These are phyloP conservation scores for Myotis planiceps DNA, from an alignment of 2,797 vertebrate species.

Conservation along the genomic window DNA sequence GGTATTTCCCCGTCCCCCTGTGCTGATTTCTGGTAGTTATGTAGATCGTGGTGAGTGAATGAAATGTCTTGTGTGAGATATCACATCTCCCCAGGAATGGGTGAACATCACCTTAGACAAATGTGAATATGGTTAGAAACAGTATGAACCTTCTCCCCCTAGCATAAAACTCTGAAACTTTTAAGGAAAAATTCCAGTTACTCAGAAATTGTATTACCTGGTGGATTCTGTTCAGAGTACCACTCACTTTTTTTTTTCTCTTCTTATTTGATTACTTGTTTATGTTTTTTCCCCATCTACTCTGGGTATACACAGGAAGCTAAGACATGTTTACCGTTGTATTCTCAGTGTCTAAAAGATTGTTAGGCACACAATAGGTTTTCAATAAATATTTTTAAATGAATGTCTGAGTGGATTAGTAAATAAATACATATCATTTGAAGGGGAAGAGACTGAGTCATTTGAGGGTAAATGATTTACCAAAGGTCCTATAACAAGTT, in stretches of 20 bases:
- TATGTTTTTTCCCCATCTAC: not conserved
- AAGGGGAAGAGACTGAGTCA: not conserved
- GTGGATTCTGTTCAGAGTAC: not conserved
- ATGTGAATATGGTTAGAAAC: not conserved
- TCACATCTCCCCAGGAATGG: not conserved
- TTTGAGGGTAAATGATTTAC: not conserved
- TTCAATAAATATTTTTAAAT: conserved; percentile 8
- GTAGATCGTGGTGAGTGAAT: not conserved
- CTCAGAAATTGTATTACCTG: not conserved
- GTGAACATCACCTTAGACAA: not conserved
- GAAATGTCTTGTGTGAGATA: not conserved
- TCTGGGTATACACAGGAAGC: not conserved
- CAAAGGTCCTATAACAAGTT: not conserved
- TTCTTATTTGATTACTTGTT: not conserved
- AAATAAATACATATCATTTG: not conserved
- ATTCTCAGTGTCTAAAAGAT: not conserved
- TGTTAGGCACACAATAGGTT: not conserved
- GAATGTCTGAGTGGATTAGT: not conserved
- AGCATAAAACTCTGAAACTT: not conserved
- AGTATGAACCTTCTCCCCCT: not conserved
- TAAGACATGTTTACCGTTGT: not conserved
- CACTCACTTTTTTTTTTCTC: not conserved
- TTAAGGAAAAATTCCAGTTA: not conserved
- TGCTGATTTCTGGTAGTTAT: not conserved
- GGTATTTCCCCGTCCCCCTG: not conserved